A percentile compares a stretch with the other conserved stretches of the same genome.
Conservation (phyloP, 1,140 invertebrate species). For the Venustaconcha ellipsiformis region DNA sequence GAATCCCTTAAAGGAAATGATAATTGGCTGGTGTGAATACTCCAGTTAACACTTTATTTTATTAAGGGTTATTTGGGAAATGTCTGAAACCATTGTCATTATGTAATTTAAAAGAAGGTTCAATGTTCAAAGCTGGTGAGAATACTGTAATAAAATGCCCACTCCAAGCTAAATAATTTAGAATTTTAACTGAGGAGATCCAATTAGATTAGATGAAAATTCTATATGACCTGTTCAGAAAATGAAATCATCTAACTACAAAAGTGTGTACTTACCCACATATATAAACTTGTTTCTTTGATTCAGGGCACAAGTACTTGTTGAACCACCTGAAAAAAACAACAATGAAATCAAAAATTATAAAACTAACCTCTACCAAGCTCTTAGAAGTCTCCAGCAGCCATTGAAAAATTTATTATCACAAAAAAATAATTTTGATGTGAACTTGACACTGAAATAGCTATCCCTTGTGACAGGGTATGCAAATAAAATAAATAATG, state of each 20-base stretch:
- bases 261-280: constrained; percentile 69
- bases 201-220: no score
- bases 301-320: constrained; percentile 67
- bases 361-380: background rate
- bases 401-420: background rate
- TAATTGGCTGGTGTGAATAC: no score
- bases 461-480: background rate
- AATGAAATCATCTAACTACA: background rate
- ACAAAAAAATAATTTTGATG: background rate
- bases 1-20: no score
- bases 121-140: no score
- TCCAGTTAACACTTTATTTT: no score
- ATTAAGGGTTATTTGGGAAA: no score
- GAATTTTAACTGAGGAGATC: no score
- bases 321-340: constrained; percentile 61
- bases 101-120: no score
- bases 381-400: background rate
- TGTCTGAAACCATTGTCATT: no score
- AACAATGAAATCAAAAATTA: background rate
- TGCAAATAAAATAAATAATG: background rate
- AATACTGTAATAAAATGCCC: no score
- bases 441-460: background rate
- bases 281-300: constrained; percentile 70
- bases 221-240: background rate
- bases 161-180: no score